A percentile compares a stretch with the other conserved stretches of the same genome.
Conservation (phyloP, 2,888 invertebrate species). For the Norana najaformis region DNA sequence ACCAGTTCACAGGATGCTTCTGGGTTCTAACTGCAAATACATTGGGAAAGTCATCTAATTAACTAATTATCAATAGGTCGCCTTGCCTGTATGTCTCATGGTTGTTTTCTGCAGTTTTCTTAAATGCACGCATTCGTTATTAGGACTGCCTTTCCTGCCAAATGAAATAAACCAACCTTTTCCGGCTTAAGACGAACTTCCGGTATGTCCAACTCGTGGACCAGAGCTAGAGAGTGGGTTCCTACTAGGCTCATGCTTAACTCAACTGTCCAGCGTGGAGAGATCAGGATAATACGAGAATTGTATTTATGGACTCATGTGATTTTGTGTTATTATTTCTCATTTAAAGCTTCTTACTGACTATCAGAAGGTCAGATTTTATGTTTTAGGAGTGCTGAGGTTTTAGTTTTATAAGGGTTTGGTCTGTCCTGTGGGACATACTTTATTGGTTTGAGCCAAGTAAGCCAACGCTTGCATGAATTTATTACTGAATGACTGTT, state of each 20-base stretch:
- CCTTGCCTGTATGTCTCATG: not conserved
- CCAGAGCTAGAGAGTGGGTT: not conserved
- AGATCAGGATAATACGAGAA: not conserved
- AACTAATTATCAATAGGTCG: not conserved
- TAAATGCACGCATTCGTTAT: not conserved
- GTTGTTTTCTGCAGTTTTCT: not conserved
- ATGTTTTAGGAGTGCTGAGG: too few species aligned
- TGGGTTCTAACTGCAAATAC: not conserved
- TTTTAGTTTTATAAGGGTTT: too few species aligned
- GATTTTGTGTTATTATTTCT: not conserved
- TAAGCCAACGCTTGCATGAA: not conserved
- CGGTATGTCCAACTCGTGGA: not conserved
- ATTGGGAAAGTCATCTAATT: not conserved
- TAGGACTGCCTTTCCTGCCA: not conserved
- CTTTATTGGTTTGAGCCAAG: not conserved
- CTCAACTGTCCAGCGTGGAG: not conserved
- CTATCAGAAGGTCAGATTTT: not conserved
- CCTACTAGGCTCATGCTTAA: not conserved
- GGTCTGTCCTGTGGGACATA: not conserved
- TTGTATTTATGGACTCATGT: not conserved
- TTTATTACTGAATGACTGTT: constrained; percentile 2
- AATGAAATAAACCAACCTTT: constrained; percentile 3
- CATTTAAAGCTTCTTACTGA: not conserved
- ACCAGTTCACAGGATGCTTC: too few species aligned
- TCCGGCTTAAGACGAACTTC: not conserved